Percentiles rank a stretch among this genome's conserved stretches.
These are phyloP conservation scores for Heliconius charithonia DNA, from an alignment of 2,888 invertebrate species.

Conservation along the genomic window DNA sequence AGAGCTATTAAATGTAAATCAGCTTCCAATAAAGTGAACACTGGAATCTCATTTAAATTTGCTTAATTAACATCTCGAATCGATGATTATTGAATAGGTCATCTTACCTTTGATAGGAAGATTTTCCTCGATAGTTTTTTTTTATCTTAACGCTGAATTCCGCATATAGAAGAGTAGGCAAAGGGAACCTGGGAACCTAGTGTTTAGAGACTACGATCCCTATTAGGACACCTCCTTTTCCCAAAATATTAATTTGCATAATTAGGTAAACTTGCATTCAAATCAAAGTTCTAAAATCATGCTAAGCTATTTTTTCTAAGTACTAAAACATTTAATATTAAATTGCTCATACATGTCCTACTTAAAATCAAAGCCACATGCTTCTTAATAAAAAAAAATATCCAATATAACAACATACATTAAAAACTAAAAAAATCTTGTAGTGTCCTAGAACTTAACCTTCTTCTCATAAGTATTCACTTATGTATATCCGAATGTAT, in stretches of 20 bases:
- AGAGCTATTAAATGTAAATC: constrained; percentile 38
- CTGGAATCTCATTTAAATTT: constrained; percentile 40
- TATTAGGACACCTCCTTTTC: too few species aligned
- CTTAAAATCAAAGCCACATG: background rate
- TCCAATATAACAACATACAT: background rate
- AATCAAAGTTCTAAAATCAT: background rate
- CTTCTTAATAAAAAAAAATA: background rate
- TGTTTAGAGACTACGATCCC: too few species aligned
- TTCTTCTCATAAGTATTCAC: too few species aligned
- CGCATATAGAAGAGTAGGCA: too few species aligned
- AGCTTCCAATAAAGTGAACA: constrained; percentile 35
- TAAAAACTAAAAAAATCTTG: too few species aligned
- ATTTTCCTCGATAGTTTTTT: background rate
- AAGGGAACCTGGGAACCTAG: too few species aligned
- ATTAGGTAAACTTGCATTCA: background rate
- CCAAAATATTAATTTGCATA: background rate
- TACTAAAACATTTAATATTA: background rate
- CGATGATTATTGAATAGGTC: constrained; percentile 36
- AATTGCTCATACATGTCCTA: background rate
- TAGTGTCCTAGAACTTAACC: too few species aligned
- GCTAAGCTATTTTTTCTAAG: background rate
- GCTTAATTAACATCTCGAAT: constrained; percentile 40
- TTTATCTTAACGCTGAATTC: too few species aligned
- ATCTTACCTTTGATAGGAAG: constrained; percentile 8
- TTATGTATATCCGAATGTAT: background rate